A percentile compares a stretch with the other conserved stretches of the same genome.
Conservation (phyloP, 2,797 vertebrate genomes). For the Sebastes minor region DNA sequence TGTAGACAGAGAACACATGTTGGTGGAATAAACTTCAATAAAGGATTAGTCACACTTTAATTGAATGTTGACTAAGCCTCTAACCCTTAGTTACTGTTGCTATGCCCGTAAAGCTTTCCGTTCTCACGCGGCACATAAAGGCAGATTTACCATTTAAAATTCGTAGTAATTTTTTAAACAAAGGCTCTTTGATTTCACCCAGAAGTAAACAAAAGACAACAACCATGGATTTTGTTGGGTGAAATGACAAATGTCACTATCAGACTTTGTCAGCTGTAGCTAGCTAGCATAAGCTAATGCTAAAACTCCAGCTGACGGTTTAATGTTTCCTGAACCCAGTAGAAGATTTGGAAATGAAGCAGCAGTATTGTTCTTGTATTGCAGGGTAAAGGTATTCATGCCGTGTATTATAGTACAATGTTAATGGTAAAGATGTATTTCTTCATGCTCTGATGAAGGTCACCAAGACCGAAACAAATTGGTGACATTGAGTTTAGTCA, state of each 20-base stretch:
- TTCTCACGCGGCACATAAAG: neutral
- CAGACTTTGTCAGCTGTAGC: neutral
- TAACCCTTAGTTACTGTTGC: neutral
- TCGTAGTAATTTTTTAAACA: neutral
- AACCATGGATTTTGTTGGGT: neutral
- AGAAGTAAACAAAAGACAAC: neutral
- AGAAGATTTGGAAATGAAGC: neutral
- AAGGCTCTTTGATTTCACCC: neutral
- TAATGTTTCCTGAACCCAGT: neutral
- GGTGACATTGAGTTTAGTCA: neutral
- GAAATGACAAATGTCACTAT: neutral
- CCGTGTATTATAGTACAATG: neutral
- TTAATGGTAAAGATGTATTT: neutral
- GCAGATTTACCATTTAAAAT: neutral
- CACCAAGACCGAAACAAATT: neutral
- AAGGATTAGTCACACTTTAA: constrained; percentile 9
- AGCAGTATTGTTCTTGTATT: neutral
- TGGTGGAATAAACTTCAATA: neutral
- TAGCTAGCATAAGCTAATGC: neutral
- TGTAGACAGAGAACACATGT: neutral
- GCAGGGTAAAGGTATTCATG: neutral
- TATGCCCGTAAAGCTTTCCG: neutral
- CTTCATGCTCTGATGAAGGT: neutral
- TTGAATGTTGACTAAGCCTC: neutral
- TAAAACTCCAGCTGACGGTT: neutral